A percentile compares a stretch with the other conserved stretches of the same genome.
These are phyloP conservation scores for Tangachromis dhanisi DNA, from an alignment of 2,113 vertebrate species.

Conservation along the genomic window DNA sequence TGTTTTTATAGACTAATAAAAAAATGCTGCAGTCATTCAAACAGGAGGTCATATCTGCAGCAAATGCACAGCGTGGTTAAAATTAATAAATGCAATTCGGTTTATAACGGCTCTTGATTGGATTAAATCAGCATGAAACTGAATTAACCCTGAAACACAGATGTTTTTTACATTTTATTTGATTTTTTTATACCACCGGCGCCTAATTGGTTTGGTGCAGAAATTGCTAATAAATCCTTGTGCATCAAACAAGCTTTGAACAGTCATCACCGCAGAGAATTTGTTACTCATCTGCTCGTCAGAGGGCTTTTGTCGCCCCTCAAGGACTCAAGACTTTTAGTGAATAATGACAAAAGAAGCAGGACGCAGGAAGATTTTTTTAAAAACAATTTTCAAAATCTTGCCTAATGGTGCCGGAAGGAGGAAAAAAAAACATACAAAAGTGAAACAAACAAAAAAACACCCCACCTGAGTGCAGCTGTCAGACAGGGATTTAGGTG, in stretches of 20 bases:
- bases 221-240: constrained; percentile 10
- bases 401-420: not conserved
- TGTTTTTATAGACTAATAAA: not conserved
- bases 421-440: not conserved
- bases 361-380: not conserved
- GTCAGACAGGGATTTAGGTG: constrained; percentile 33
- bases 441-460: not conserved
- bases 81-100: constrained; percentile 28
- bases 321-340: constrained; percentile 1
- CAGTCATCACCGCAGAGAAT: not conserved
- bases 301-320: not conserved
- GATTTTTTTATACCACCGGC: not conserved
- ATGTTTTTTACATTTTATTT: not conserved
- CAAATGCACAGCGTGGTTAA: not conserved
- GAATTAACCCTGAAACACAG: not conserved
- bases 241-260: constrained; percentile 25
- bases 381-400: not conserved
- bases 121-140: constrained; percentile 32
- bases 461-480: constrained; percentile 15
- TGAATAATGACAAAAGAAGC: not conserved
- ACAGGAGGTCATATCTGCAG: constrained; percentile 2
- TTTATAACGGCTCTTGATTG: constrained; percentile 22
- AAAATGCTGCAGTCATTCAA: not conserved
- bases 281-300: not conserved
- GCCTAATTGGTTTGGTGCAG: constrained; percentile 20